Conservation (phyloP, 2,113 vertebrate species). For the Notechis scutatus region DNA sequence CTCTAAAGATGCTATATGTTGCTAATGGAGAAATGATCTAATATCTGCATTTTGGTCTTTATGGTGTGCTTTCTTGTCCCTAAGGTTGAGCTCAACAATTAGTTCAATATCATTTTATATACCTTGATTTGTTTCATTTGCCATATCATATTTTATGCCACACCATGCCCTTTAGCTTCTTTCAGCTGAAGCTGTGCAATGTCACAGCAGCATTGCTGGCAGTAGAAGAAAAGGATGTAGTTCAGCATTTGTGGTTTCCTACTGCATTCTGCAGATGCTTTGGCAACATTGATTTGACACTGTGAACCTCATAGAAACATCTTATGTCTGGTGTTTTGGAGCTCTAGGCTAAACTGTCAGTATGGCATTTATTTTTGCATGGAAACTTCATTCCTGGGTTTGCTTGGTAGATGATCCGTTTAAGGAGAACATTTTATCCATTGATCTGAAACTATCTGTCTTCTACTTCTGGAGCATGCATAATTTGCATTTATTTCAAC, state of each 20-base stretch:
- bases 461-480: neutral
- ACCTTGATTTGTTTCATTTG: neutral
- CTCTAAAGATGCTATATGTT: neutral
- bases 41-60: neutral
- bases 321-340: neutral
- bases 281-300: neutral
- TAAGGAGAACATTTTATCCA: neutral
- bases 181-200: neutral
- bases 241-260: neutral
- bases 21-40: neutral
- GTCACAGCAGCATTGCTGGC: neutral
- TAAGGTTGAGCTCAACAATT: neutral
- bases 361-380: neutral
- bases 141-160: neutral
- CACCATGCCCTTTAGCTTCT: neutral
- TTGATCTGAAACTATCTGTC: neutral
- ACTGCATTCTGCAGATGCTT: neutral
- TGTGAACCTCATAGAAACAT: neutral
- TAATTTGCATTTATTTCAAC: neutral
- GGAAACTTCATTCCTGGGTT: neutral
- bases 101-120: neutral
- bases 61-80: neutral
- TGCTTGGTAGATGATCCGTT: neutral
- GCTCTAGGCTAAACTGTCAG: neutral
- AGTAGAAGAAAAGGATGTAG: neutral